Evolutionary conservation across 2,797 vertebrate species (phyloP), one percentile per base, ranked within the genome.

Genomic region (Falco cherrug): DNA sequence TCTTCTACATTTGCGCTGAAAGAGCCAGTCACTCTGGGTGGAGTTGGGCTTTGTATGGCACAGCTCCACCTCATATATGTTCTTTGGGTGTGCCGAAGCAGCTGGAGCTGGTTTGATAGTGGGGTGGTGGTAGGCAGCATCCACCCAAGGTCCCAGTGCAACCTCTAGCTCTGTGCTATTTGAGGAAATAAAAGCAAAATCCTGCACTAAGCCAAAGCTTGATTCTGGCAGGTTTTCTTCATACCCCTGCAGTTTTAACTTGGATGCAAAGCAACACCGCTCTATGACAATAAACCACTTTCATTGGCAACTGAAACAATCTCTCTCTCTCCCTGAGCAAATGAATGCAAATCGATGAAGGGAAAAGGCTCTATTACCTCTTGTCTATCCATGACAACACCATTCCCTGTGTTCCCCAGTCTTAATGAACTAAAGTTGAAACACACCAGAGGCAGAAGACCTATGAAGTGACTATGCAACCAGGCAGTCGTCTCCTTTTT

Each of bases 11-110:
- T 9, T 2, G 28, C 4, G 6, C 21, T 26, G 29, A 26, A 28
- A 64, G 21, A 50, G 61, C 41, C 45, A 5, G 14, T 60, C 26
- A 4, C 19, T 1, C 43, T 19, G 68, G 68, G 73, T 47, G 26
- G n/a, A 61, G 75, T 20, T 6, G 18, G 25, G 43, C 8, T 43
- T 21, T 11, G 13, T 22, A 10, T 14, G 69, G 61, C 59, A 56
- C 9, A 77, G 71, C 50, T 70, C 71, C 89, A 81, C 68, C 43
- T 74, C 16, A 41, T 35, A 2, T 73, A 48, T 47, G 47, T 12
- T 89, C 69, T 93, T 13, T 15, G 71, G 95, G 94, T 80, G 93
- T 78, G 90, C 81, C 60, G 35, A 50, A 80, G 73, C 56, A 79
- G 81, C 60, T 70, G 84, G 75, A 71, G 75, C 64, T 37, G 65